These are phyloP conservation scores for Sebastes oblongus DNA, from an alignment of 2,797 vertebrate genomes.

Conservation along the genomic window DNA sequence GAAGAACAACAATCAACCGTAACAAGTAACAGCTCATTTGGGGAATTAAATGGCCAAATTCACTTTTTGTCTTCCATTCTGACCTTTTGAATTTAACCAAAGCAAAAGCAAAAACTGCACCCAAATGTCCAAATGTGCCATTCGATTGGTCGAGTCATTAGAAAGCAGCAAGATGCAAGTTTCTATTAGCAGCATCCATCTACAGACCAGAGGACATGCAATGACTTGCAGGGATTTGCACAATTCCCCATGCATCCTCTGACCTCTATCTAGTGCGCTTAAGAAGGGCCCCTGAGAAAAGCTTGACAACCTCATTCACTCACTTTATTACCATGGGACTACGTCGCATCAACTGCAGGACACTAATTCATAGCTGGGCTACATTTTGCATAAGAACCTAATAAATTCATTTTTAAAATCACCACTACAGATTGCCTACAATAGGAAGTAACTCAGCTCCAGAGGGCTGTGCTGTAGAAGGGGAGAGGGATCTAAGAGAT, in stretches of 20 bases:
- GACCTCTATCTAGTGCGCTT: constrained; percentile 62
- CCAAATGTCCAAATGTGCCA: constrained; percentile 5
- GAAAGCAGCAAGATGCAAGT: constrained; percentile 10
- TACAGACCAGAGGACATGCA: constrained; percentile 42
- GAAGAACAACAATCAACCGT: not conserved
- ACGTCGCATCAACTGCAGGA: constrained; percentile 44
- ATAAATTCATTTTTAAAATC: constrained; percentile 34
- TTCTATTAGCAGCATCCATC: constrained; percentile 30
- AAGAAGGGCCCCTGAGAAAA: constrained; percentile 59
- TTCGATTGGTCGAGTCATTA: constrained; percentile 23
- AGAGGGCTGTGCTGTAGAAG: not conserved
- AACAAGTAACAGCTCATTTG: not conserved
- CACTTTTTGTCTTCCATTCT: not conserved
- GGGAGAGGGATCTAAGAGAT: not conserved
- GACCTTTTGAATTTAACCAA: constrained; percentile 13
- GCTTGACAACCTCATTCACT: constrained; percentile 61
- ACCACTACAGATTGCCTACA: constrained; percentile 5
- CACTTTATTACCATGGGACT: constrained; percentile 40
- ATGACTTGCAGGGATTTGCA: constrained; percentile 63
- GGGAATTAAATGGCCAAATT: not conserved
- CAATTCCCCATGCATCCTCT: constrained; percentile 50
- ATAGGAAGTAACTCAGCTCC: constrained; percentile 9
- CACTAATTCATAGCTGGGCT: constrained; percentile 43
- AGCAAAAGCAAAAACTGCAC: constrained; percentile 2
- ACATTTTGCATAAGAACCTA: constrained; percentile 31